Evolutionary conservation across 2,113 vertebrate genomes (phyloP), one percentile per base, ranked within the genome.

Genomic region (Tragelaphus scriptus): DNA sequence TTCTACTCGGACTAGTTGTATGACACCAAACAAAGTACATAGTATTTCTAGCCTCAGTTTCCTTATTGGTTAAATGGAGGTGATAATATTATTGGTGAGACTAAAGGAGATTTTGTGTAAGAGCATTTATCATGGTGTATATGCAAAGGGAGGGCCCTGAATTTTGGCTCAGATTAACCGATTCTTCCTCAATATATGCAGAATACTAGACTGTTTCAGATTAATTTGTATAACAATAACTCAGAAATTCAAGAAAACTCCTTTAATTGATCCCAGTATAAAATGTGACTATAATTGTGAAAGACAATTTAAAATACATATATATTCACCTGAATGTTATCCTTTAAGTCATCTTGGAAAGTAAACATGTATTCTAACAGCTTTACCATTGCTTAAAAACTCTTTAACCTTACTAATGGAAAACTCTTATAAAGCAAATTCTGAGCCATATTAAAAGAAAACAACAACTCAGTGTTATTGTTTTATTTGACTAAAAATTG

Each of bases 401-500:
- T 77, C 87, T 40, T 40, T 63, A 44, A 71, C 14, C 49, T 93
- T 68, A 58, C n/a, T 87, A 40, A 59, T 32, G 25, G 26, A 93
- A 88, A 93, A 79, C 12, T 77, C 5, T 5, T n/a, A 47, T 53
- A 23, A 51, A 88, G 40, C 8, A 94, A 87, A 87, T 95, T 92
- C 19, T 15, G 14, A 92, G 30, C 4, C 47, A 40, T 68, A 80
- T 81, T 75, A 25, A 12, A 40, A 51, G 32, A 65, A 19, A 96
- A 85, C 68, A 96, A 85, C 59, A 14, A 23, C 36, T 88, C 9
- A 71, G 6, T 77, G 26, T 55, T 17, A 49, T 61, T 89, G 19
- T 65, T 96, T 94, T 75, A 93, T 95, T 85, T 89, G 40, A 79
- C 6, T 92, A 75, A 97, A 94, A 71, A 40, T 87, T 7, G 77